A percentile compares a stretch with the other conserved stretches of the same genome.
Conservation (phyloP, 2,113 vertebrate species). For the Clarias macrocephalus region DNA sequence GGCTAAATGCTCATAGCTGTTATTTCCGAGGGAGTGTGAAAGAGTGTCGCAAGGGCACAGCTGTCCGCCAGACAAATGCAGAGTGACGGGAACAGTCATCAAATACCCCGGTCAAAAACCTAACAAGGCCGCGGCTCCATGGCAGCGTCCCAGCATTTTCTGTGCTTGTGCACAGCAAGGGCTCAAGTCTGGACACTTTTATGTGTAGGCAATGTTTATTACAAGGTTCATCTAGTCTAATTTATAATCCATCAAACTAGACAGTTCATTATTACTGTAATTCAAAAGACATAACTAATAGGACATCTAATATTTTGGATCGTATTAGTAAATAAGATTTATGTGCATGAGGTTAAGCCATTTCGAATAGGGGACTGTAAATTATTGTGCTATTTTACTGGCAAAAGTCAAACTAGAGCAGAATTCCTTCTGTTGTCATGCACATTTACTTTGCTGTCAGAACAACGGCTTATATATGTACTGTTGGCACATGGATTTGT, state of each 20-base stretch:
- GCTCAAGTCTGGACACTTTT: neutral
- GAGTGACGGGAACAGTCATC: conserved; percentile 9
- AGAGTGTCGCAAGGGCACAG: conserved; percentile 15
- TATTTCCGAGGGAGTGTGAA: conserved; percentile 30
- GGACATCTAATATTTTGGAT: neutral
- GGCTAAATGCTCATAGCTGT: conserved; percentile 24
- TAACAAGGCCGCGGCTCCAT: neutral
- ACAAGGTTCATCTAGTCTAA: neutral
- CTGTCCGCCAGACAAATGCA: conserved; percentile 33
- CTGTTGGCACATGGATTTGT: neutral
- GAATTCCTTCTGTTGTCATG: neutral
- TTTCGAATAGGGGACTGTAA: neutral
- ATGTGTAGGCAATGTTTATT: neutral
- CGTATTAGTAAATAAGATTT: neutral
- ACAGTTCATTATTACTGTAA: neutral
- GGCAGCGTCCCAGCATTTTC: neutral
- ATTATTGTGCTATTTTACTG: neutral
- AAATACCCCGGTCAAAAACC: neutral
- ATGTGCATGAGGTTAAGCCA: neutral
- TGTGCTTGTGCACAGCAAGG: neutral
- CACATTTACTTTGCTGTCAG: neutral
- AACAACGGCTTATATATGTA: neutral
- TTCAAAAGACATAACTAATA: neutral
- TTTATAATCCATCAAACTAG: neutral
- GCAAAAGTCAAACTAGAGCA: neutral